These are phyloP conservation scores for Mylabris phalerata DNA, from an alignment of 1,140 invertebrate genomes.

Conservation along the genomic window DNA sequence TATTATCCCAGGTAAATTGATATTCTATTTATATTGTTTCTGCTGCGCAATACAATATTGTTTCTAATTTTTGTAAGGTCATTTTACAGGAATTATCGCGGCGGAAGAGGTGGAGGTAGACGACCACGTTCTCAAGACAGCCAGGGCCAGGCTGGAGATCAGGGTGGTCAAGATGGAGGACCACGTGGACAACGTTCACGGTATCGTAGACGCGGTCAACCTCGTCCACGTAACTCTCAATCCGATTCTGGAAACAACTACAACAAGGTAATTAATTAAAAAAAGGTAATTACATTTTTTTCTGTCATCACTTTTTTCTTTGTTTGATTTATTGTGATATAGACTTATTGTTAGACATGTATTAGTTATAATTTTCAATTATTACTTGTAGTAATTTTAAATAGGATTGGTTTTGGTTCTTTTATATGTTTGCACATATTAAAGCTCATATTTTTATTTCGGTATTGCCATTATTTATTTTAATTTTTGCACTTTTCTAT, in stretches of 20 bases:
- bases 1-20: slow-evolving; percentile 47
- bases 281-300: not conserved
- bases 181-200: slow-evolving; percentile 36
- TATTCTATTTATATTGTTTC: slow-evolving; percentile 30
- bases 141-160: slow-evolving; percentile 41
- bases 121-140: slow-evolving; percentile 53
- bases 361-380: not conserved
- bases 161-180: slow-evolving; percentile 29
- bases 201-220: slow-evolving; percentile 36
- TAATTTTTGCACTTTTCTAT: slow-evolving; percentile 9
- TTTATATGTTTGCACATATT: not conserved
- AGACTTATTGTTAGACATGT: not conserved
- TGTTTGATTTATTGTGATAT: not conserved
- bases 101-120: slow-evolving; percentile 48
- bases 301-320: not conserved
- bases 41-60: not conserved
- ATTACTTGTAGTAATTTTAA: too few relatives aligned
- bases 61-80: too few relatives aligned
- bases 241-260: slow-evolving; percentile 35
- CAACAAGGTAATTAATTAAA: slow-evolving; percentile 21
- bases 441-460: not conserved
- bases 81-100: slow-evolving; percentile 53
- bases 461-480: slow-evolving; percentile 1
- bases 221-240: slow-evolving; percentile 37
- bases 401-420: not conserved